phyloP scores from a whole-genome alignment of 1,140 invertebrate genomes.

The Elysia chlorotica region DNA sequence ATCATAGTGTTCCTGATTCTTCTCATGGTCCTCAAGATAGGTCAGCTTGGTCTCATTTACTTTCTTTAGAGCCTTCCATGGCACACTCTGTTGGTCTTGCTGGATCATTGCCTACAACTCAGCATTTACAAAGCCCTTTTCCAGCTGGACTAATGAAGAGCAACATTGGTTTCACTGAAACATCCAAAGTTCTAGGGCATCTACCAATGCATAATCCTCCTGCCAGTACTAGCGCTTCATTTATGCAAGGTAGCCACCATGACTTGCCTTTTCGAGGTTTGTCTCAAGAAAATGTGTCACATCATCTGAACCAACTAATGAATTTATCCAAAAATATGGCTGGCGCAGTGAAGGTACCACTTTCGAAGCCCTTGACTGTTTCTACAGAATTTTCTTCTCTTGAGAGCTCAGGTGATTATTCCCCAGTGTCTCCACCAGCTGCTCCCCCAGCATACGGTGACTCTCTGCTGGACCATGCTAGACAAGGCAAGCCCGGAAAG shows the following conservation, averaged over 20 bases:
- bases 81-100: constrained; percentile 3
- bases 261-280: background rate
- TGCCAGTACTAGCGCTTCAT: background rate
- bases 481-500: too few species aligned
- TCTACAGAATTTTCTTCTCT: background rate
- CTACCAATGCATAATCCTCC: too few species aligned
- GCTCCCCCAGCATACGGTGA: too few species aligned
- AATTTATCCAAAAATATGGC: background rate
- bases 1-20: background rate
- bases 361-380: background rate
- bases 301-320: constrained; percentile 7
- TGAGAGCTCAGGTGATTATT: constrained; percentile 13
- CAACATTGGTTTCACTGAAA: too few species aligned
- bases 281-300: background rate
- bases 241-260: background rate
- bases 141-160: too few species aligned
- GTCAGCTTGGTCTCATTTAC: constrained; percentile 16
- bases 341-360: background rate
- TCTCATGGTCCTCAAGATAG: background rate
- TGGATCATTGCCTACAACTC: background rate
- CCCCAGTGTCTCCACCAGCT: constrained; percentile 18
- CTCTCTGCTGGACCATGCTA: too few species aligned
- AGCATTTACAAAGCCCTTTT: background rate
- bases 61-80: constrained; percentile 7
- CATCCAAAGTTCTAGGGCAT: too few species aligned